Conservation (phyloP, 2,797 vertebrate species). For the Leptatherina wallacei region DNA sequence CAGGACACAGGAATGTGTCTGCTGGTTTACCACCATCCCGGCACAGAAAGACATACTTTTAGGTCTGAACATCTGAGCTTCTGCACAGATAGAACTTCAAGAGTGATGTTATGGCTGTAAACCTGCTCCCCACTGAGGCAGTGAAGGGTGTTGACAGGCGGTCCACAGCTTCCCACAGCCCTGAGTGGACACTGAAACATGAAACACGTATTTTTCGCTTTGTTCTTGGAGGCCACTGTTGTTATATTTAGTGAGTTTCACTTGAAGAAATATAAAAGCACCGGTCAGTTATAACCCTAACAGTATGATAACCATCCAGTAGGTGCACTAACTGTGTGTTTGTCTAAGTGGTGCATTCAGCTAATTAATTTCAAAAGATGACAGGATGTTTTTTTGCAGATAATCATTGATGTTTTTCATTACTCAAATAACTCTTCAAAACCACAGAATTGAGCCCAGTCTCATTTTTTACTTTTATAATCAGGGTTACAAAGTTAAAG, state of each 20-base stretch:
- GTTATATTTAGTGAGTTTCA: conserved; percentile 12
- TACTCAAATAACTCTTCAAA: background rate
- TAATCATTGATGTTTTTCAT: background rate
- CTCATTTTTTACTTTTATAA: background rate
- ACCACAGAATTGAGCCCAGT: background rate
- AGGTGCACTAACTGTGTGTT: background rate
- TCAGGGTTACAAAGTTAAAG: background rate
- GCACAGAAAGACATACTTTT: conserved; percentile 7
- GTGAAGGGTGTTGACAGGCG: conserved; percentile 49
- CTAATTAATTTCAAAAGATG: background rate
- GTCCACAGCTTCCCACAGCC: conserved; percentile 27
- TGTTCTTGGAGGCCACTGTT: background rate
- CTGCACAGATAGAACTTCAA: conserved; percentile 22
- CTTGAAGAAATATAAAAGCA: background rate
- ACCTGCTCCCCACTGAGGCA: conserved; percentile 34
- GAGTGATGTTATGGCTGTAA: conserved; percentile 60
- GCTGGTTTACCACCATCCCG: conserved; percentile 51
- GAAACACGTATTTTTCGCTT: conserved; percentile 33
- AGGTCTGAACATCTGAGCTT: conserved; percentile 35
- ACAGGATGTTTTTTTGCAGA: background rate
- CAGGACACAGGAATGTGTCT: conserved; percentile 60
- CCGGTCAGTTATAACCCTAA: background rate
- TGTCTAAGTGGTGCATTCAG: background rate
- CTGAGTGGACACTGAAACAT: conserved; percentile 18
- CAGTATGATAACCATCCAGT: background rate